Percentiles rank a stretch among this genome's conserved stretches.
phyloP scores from a whole-genome alignment of 1,140 invertebrate genomes.

The Drosophila repleta region DNA sequence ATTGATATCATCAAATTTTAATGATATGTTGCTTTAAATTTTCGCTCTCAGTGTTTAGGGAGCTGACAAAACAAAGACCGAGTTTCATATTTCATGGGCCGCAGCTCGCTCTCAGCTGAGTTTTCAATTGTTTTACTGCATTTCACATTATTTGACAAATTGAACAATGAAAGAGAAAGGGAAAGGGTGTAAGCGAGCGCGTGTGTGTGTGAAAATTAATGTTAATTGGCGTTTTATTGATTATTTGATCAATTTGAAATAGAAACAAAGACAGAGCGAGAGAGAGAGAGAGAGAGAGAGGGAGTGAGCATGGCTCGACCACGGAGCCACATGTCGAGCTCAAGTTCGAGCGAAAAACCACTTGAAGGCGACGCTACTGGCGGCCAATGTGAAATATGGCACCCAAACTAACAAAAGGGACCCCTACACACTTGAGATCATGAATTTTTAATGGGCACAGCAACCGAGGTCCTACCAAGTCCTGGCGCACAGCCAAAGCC shows the following conservation, averaged over 20 bases:
- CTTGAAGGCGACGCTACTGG: slow-evolving; percentile 60
- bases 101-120: slow-evolving; percentile 7
- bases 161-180: slow-evolving; percentile 42
- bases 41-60: slow-evolving; percentile 15
- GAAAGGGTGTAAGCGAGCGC: neutral
- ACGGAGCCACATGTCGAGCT: slow-evolving; percentile 28
- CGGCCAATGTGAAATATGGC: slow-evolving; percentile 53
- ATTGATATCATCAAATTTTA: slow-evolving; percentile 53
- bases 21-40: slow-evolving; percentile 41
- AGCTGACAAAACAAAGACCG: slow-evolving; percentile 48
- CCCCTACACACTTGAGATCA: slow-evolving; percentile 50
- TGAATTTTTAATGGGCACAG: slow-evolving; percentile 54
- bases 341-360: slow-evolving; percentile 35
- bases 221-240: slow-evolving; percentile 66
- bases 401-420: slow-evolving; percentile 54
- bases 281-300: neutral
- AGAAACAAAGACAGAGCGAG: neutral
- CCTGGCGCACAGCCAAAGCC: slow-evolving; percentile 29
- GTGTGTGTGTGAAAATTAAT: slow-evolving; percentile 60
- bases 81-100: slow-evolving; percentile 53
- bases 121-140: slow-evolving; percentile 58
- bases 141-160: slow-evolving; percentile 66
- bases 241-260: slow-evolving; percentile 43
- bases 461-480: slow-evolving; percentile 16
- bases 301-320: neutral